A percentile compares a stretch with the other conserved stretches of the same genome.
Conservation (phyloP, 35 echinoderm and acorn worm genomes). For the Apostichopus parvimensis region DNA sequence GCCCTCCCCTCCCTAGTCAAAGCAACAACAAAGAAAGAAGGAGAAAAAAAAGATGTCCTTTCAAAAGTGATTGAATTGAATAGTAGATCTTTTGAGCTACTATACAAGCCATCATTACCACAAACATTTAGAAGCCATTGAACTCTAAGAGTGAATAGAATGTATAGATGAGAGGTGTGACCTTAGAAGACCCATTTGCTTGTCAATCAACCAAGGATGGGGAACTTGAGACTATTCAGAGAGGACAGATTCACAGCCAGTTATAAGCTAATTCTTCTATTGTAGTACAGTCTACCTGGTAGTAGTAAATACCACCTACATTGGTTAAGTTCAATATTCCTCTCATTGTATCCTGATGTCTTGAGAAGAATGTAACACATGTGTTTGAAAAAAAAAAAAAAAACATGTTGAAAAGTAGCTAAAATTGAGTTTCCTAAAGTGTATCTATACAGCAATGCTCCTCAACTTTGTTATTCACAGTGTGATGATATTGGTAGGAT, state of each 20-base stretch:
- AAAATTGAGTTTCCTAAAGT: too few species aligned
- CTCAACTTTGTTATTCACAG: too few species aligned
- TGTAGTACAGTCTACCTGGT: background rate
- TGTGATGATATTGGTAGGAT: too few species aligned
- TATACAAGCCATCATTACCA: background rate
- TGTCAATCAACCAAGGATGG: background rate
- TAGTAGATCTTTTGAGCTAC: conserved; percentile 22
- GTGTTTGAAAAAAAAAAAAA: too few species aligned
- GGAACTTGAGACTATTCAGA: conserved; percentile 13
- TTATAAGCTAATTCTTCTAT: background rate
- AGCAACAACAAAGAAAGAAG: too few species aligned
- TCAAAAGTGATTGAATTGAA: background rate
- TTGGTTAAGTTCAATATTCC: too few species aligned
- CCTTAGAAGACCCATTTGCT: background rate
- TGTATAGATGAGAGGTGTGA: conserved; percentile 21
- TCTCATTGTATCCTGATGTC: too few species aligned
- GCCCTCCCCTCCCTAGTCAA: background rate
- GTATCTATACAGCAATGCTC: too few species aligned
- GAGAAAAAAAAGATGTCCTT: background rate
- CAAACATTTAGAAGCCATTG: conserved; percentile 49
- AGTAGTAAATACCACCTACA: background rate
- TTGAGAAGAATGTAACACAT: too few species aligned
- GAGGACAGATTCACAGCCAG: background rate
- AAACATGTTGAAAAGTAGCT: too few species aligned
- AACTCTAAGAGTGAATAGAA: conserved; percentile 1